Evolutionary conservation across 2,113 vertebrate species (phyloP), one percentile per base, ranked within the genome.

Genomic region (Macquaria ambigua): DNA sequence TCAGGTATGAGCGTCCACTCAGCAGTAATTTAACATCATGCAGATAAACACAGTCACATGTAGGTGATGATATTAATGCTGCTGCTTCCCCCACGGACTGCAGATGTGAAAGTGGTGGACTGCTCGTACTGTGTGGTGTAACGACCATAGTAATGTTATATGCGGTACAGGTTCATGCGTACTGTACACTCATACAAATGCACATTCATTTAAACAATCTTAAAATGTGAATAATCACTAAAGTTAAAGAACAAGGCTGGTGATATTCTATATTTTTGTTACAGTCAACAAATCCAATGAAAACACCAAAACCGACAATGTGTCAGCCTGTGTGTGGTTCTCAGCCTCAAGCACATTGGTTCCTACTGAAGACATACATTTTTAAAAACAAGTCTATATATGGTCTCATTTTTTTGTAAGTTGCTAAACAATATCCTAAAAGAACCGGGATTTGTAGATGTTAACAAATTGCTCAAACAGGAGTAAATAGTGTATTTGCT

Each of bases 1-100:
- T 87, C 93, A 93, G 97, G 97, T 99, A 93, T 72, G 23, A 59
- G 34, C 8, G 16, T 52, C 62, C 11, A 23, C 48, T 74, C 58
- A 5, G 52, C 72, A 48, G 43, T 46, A 39, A 41, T 52, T 68
- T 84, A 34, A 74, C 61, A 12, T 67, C 8, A 10, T 56, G 59
- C 39, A 81, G 14, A 64, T 1, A 28, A 31, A 46, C 37, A 28
- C 50, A 15, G 39, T 28, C 41, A n/a, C 15, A 56, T 67, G 61
- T 16, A 34, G 39, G 58, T 34, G 16, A 67, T 46, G 37, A 61
- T 66, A 74, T 50, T 61, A 53, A 77, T 85, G 66, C 52, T 28
- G 21, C 8, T 37, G 34, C 67, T 59, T 53, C 74, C 20, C 75
- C 46, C 20, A 8, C 0, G 28, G 68, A 66, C 63, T 77, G 66